Conservation (phyloP, 2,113 vertebrate genomes). For the Leuciscus idus region DNA sequence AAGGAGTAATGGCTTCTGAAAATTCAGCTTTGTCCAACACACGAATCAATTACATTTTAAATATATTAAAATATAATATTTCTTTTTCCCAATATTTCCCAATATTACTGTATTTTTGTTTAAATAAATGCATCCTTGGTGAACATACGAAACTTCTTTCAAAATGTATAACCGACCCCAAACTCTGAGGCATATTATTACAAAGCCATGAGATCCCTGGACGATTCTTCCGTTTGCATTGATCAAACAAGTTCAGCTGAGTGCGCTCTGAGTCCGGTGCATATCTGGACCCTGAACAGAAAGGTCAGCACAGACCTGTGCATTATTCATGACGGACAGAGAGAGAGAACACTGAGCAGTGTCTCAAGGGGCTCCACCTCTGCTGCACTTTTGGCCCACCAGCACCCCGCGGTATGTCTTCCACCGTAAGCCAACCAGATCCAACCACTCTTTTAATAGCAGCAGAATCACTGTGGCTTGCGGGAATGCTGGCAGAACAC, state of each 20-base stretch:
- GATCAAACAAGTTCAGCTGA: conserved; percentile 44
- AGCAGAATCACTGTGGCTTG: conserved; percentile 11
- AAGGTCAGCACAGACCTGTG: conserved; percentile 52
- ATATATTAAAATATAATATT: not conserved
- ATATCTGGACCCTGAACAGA: conserved; percentile 39
- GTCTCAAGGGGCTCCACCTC: conserved; percentile 17
- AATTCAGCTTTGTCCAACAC: not conserved
- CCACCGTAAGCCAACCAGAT: not conserved
- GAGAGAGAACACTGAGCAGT: conserved; percentile 16
- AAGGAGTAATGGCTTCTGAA: not conserved
- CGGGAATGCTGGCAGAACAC: conserved; percentile 21
- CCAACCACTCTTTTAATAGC: conserved; percentile 38
- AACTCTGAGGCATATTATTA: not conserved
- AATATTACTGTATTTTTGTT: not conserved
- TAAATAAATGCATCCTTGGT: not conserved
- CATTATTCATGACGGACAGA: conserved; percentile 56
- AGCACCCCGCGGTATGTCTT: conserved; percentile 7
- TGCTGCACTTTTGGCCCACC: conserved; percentile 4
- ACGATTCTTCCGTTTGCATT: not conserved
- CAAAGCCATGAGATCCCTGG: not conserved
- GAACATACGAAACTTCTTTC: not conserved
- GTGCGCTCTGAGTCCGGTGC: conserved; percentile 1
- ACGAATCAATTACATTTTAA: not conserved
- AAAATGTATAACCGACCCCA: not conserved
- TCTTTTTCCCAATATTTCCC: no score